Conservation (phyloP, 2,797 vertebrate species). For the Sylvia borin region DNA sequence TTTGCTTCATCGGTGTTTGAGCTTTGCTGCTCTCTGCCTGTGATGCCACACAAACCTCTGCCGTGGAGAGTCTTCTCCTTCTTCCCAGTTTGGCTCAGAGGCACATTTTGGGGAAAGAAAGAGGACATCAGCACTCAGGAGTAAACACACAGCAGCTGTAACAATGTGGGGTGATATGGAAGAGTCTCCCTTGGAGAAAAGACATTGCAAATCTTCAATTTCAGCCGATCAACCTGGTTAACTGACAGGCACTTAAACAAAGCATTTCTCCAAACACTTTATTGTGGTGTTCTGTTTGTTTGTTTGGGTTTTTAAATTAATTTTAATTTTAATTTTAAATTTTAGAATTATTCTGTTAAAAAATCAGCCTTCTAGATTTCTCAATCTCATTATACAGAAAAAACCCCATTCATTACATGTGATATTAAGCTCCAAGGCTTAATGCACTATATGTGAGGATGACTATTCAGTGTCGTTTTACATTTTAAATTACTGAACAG, state of each 20-base stretch:
- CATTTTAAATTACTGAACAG: neutral
- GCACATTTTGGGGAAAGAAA: neutral
- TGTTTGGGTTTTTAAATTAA: too few relatives aligned
- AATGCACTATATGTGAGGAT: neutral
- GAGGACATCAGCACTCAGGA: neutral
- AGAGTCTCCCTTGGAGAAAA: neutral
- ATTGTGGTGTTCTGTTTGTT: neutral
- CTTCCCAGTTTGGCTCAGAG: neutral
- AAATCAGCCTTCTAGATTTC: neutral
- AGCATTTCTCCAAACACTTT: neutral
- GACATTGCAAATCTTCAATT: neutral
- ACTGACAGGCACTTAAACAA: neutral
- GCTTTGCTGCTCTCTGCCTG: neutral
- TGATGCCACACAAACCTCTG: neutral
- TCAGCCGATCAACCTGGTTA: neutral
- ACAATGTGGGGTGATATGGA: accelerated
- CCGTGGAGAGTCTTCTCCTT: neutral
- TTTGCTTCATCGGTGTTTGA: too few relatives aligned
- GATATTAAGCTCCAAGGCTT: neutral
- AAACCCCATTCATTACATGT: neutral
- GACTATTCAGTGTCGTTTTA: neutral
- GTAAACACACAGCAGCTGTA: accelerated
- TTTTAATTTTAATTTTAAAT: neutral
- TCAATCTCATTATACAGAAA: neutral
- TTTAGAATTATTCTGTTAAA: neutral